Base-by-base conservation (phyloP, 2,113 vertebrate species). In the Larimichthys polyactis region DNA sequence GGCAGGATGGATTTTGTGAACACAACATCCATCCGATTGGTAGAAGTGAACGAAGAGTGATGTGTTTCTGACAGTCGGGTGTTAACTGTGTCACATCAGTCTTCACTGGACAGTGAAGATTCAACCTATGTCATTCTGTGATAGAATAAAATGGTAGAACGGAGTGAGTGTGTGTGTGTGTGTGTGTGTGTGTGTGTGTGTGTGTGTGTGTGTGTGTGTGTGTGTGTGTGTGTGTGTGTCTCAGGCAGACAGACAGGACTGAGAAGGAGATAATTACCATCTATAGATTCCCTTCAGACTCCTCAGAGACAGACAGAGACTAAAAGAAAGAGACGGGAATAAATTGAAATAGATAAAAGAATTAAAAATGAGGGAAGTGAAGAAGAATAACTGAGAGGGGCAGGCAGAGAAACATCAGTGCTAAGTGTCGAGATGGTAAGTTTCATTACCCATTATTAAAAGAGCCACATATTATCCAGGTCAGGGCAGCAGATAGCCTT, bases 361-460 rank as follows among this genome's bases (percentile, higher is more conserved):
- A 79, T 88, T 78, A 65, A 62, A 89, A 75, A 73, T 80, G 82
- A 78, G 64, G 15, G 55, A 77, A 62, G 81, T 22, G 80, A 46
- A 60, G 70, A 72, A 29, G 75, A 79, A 78, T 64, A 70, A 79
- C 11, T 2, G 27, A 60, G 65, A 43, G 36, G 46, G 27, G 59
- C 71, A 57, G 32, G 17, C 55, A 71, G 55, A 58, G 58, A 70
- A 46, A 78, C 51, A 55, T 79, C 71, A 27, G 71, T 12, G 85
- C 62, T 77, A 80, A 87, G 75, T 85, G 73, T n/a, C 0, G 19
- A 60, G 65, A 79, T 78, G 83, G 43, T 68, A 46, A 66, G 65
- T 87, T 87, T 90, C 81, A 86, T 90, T 89, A 83, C 24, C 46
- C 29, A 48, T 82, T 75, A 87, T 89, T 85, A 87, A 86, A 82